phyloP scores from a whole-genome alignment of 1,140 invertebrate genomes.

The Drosophila arizonae region DNA sequence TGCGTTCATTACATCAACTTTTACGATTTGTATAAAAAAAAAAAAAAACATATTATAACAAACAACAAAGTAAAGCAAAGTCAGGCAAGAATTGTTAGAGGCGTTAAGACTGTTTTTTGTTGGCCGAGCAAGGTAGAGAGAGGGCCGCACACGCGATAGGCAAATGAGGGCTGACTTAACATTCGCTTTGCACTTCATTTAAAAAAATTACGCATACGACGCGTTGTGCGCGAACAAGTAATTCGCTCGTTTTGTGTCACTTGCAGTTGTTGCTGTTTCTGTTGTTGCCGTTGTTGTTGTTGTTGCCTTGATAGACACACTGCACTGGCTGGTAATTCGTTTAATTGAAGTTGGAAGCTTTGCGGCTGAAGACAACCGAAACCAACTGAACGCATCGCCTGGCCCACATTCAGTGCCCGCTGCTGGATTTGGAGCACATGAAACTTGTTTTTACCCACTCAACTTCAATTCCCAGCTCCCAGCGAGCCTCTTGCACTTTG shows the following conservation, averaged over 20 bases:
- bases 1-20: slow-evolving; percentile 64
- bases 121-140: neutral
- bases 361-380: slow-evolving; percentile 7
- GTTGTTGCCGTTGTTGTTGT: slow-evolving; percentile 9
- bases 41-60: neutral
- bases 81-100: slow-evolving; percentile 39
- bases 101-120: slow-evolving; percentile 13
- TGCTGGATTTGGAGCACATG: slow-evolving; percentile 2
- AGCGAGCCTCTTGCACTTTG: slow-evolving; percentile 32
- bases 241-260: slow-evolving; percentile 30
- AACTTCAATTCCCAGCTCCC: slow-evolving; percentile 19
- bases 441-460: slow-evolving; percentile 41
- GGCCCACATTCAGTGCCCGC: slow-evolving; percentile 48
- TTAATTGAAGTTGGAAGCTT: slow-evolving; percentile 43
- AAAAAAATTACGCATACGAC: slow-evolving; percentile 68
- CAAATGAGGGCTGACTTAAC: slow-evolving; percentile 33
- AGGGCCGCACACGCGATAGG: slow-evolving; percentile 26
- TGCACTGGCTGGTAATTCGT: slow-evolving; percentile 43
- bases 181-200: slow-evolving; percentile 53
- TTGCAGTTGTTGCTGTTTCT: slow-evolving; percentile 35
- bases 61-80: slow-evolving; percentile 9
- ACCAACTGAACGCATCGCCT: slow-evolving; percentile 14
- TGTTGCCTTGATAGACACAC: slow-evolving; percentile 32
- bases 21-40: slow-evolving; percentile 46
- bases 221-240: slow-evolving; percentile 24